phyloP scores from a whole-genome alignment of 1,140 invertebrate genomes.

The Camponotus vicinus region DNA sequence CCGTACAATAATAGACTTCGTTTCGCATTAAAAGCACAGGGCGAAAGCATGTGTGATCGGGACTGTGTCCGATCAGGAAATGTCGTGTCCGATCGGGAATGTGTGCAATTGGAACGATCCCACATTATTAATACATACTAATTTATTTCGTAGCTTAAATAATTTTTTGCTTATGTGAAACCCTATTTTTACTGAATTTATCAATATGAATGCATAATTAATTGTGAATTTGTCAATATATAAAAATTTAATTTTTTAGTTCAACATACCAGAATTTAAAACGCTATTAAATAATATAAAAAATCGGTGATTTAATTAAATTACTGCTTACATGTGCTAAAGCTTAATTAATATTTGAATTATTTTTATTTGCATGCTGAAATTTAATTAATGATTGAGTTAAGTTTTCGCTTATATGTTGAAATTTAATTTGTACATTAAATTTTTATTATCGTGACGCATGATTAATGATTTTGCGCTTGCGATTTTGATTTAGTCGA shows the following conservation, averaged over 20 bases:
- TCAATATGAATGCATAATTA: not conserved
- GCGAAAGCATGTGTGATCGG: too few relatives aligned
- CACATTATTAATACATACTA: not conserved
- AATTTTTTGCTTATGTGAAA: slow-evolving; percentile 18
- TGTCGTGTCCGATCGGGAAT: too few relatives aligned
- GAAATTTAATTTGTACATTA: slow-evolving; percentile 30
- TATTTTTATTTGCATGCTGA: not conserved
- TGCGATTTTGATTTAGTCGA: slow-evolving; percentile 58
- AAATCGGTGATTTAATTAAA: slow-evolving; percentile 3
- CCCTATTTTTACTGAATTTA: slow-evolving; percentile 1
- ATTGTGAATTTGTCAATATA: not conserved
- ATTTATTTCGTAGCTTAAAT: slow-evolving; percentile 25
- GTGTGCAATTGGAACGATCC: too few relatives aligned
- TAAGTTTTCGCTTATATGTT: not conserved
- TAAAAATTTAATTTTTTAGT: slow-evolving; percentile 4
- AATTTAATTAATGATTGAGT: slow-evolving; percentile 29
- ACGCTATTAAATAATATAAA: not conserved
- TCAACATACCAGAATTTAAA: slow-evolving; percentile 1
- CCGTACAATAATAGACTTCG: too few relatives aligned
- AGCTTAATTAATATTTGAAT: slow-evolving; percentile 26
- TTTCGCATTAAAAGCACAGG: too few relatives aligned
- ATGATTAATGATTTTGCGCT: slow-evolving; percentile 50
- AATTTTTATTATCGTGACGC: slow-evolving; percentile 34
- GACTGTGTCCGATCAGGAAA: too few relatives aligned
- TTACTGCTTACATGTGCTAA: not conserved